These are phyloP conservation scores for Xenopus borealis DNA, from an alignment of 2,113 vertebrate species.

Conservation along the genomic window DNA sequence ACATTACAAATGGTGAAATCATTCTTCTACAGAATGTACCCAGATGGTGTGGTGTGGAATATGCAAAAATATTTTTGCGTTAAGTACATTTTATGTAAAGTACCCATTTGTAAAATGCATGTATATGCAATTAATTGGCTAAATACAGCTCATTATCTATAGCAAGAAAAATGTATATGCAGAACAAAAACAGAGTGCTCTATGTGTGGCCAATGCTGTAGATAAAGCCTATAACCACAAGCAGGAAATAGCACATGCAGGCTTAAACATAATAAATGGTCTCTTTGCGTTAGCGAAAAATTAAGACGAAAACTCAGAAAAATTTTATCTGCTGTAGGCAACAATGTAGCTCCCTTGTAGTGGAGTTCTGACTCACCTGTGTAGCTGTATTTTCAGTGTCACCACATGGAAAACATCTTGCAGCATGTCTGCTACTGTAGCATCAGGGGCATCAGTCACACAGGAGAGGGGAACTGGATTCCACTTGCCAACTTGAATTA, in stretches of 20 bases:
- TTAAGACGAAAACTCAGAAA: too few species aligned
- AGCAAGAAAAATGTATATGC: conserved; percentile 49
- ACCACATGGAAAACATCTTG: conserved; percentile 99
- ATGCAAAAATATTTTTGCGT: conserved; percentile 84
- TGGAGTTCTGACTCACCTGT: conserved; percentile 79
- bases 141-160: conserved; percentile 64
- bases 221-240: too few species aligned
- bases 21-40: conserved; percentile 76
- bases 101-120: conserved; percentile 76
- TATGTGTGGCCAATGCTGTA: too few species aligned
- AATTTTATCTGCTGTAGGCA: conserved; percentile 20
- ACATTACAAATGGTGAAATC: conserved; percentile 62
- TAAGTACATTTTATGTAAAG: conserved; percentile 87
- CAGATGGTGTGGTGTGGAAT: conserved; percentile 80
- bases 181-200: too few species aligned
- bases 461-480: conserved; percentile 98
- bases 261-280: too few species aligned
- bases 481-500: conserved; percentile 99
- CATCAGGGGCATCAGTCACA: conserved; percentile 96
- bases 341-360: conserved; percentile 31
- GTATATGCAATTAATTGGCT: conserved; percentile 71
- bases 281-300: too few species aligned
- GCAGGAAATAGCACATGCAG: too few species aligned
- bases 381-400: conserved; percentile 98
- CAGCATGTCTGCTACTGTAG: conserved; percentile 98